phyloP scores from a whole-genome alignment of 2,888 invertebrate species.

The Drosophila melanosoma region DNA sequence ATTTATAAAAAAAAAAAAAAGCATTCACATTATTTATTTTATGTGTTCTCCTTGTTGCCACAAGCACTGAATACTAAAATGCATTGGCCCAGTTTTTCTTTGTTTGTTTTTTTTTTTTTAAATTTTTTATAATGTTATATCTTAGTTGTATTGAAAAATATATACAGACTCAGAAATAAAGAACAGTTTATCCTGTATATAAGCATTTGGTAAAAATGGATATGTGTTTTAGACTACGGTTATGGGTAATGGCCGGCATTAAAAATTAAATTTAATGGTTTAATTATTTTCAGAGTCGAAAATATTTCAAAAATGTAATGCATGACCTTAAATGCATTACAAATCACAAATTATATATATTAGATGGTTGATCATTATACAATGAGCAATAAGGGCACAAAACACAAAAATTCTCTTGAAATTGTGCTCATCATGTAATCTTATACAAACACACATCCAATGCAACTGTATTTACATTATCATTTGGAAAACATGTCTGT shows the following conservation, averaged over 20 bases:
- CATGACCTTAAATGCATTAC: background rate
- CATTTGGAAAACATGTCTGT: background rate
- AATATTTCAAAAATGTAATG: background rate
- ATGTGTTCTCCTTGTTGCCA: conserved; percentile 6
- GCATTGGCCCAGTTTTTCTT: conserved; percentile 2
- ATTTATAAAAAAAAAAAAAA: conserved; percentile 34
- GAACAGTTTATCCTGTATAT: conserved; percentile 40
- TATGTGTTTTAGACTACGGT: background rate
- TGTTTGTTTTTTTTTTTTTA: conserved; percentile 13
- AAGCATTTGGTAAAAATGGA: conserved; percentile 1
- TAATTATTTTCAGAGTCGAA: background rate
- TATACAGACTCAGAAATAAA: conserved; percentile 36
- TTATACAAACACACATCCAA: background rate
- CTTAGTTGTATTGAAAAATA: conserved; percentile 30
- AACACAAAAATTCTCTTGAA: background rate
- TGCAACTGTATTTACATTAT: background rate
- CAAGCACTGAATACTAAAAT: background rate
- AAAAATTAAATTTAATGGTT: background rate
- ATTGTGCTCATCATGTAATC: background rate
- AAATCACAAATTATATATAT: background rate
- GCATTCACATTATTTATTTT: conserved; percentile 37
- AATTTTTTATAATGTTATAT: conserved; percentile 21
- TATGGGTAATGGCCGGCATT: background rate
- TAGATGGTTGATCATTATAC: background rate
- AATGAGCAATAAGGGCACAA: background rate